These are phyloP conservation scores for Arvicola amphibius DNA, from an alignment of 2,797 vertebrate species.

Conservation along the genomic window DNA sequence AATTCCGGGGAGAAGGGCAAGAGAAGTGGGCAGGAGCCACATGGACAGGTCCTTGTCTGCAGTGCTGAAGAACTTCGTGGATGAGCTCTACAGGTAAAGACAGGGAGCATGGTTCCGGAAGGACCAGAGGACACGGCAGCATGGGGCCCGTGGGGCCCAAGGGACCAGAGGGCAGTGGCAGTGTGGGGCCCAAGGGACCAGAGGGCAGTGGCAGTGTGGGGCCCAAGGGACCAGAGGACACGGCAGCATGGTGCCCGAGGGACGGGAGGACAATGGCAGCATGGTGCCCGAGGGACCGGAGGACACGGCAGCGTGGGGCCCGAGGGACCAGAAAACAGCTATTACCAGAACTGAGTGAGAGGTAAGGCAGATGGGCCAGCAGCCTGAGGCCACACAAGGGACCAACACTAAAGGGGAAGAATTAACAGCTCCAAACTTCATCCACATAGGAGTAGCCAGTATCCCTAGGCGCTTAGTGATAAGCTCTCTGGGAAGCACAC, in stretches of 20 bases:
- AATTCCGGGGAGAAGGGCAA: neutral
- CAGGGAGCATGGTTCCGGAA: accelerated
- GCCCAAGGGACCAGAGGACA: no score
- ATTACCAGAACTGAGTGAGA: neutral
- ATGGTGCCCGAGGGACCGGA: neutral
- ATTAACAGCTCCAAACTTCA: accelerated
- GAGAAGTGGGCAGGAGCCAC: neutral
- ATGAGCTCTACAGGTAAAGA: neutral
- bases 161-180: no score
- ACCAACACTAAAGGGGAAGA: neutral
- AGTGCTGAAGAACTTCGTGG: neutral
- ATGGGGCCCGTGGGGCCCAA: no score
- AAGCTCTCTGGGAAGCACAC: neutral
- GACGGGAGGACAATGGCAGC: no score
- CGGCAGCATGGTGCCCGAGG: no score
- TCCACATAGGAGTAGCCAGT: neutral
- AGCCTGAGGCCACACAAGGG: neutral
- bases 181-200: no score
- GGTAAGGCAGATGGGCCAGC: neutral
- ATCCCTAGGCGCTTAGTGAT: neutral
- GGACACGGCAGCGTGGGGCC: no score
- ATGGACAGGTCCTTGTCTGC: neutral
- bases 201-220: no score
- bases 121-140: no score
- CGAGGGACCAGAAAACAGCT: neutral